A percentile compares a stretch with the other conserved stretches of the same genome.
Conservation (phyloP, 1,140 invertebrate genomes). For the Stegodyphus dumicola region DNA sequence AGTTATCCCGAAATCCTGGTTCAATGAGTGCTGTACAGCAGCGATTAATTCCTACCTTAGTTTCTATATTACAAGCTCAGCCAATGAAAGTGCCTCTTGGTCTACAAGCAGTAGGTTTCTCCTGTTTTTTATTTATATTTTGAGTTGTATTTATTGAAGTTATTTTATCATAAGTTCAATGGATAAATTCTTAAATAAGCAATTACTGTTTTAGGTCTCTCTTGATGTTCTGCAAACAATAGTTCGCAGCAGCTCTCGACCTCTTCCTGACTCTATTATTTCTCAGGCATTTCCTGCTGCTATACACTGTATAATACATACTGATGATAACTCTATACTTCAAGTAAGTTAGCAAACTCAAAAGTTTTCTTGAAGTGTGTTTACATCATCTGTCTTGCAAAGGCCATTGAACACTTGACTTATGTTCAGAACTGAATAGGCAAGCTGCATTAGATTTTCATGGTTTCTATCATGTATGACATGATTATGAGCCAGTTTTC, state of each 20-base stretch:
- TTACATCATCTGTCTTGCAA: no score
- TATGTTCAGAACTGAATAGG: no score
- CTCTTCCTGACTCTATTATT: slow-evolving; percentile 73
- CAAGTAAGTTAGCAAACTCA: slow-evolving; percentile 68
- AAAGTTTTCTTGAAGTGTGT: no score
- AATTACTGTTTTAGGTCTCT: slow-evolving; percentile 68
- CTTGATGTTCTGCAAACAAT: slow-evolving; percentile 76
- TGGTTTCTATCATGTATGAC: no score
- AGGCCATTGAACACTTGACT: no score
- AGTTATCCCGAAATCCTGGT: slow-evolving; percentile 75
- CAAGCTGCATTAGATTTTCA: no score
- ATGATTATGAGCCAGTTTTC: no score
- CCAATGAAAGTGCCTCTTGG: slow-evolving; percentile 65
- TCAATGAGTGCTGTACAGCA: slow-evolving; percentile 76
- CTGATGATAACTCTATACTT: slow-evolving; percentile 77
- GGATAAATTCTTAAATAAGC: no score
- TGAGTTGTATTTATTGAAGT: neutral
- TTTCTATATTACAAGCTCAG: slow-evolving; percentile 74
- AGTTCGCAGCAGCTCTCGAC: slow-evolving; percentile 74
- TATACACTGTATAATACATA: slow-evolving; percentile 74
- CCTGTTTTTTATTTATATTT: slow-evolving; percentile 7
- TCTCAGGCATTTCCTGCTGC: slow-evolving; percentile 76
- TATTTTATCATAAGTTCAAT: neutral
- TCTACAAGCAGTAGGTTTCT: slow-evolving; percentile 69
- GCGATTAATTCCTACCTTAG: slow-evolving; percentile 78